Conservation (phyloP, 2,113 vertebrate genomes). For the Sinocyclocheilus grahami region DNA sequence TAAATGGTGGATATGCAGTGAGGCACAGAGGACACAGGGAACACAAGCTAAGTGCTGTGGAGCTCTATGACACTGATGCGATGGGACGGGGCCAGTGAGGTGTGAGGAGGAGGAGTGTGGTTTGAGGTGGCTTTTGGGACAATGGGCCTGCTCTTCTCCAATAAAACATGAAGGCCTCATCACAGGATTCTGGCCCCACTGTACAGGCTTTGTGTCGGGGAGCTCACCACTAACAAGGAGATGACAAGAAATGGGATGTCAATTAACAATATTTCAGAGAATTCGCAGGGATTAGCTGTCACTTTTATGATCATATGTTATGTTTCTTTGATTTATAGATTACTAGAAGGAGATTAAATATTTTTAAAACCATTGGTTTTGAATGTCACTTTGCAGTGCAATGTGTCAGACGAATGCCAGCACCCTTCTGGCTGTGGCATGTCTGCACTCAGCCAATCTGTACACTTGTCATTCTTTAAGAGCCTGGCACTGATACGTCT, state of each 20-base stretch:
- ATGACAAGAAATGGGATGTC: not conserved
- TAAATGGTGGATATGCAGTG: constrained; percentile 70
- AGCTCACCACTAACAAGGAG: constrained; percentile 21
- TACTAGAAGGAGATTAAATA: not conserved
- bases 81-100: constrained; percentile 69
- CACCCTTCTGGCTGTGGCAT: constrained; percentile 5
- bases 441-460: constrained; percentile 50
- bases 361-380: not conserved
- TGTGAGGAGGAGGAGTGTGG: constrained; percentile 74
- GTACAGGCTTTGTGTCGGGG: constrained; percentile 60
- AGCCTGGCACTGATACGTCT: constrained; percentile 49
- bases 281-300: not conserved
- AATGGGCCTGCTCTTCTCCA: constrained; percentile 73
- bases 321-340: not conserved
- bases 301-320: not conserved
- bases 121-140: constrained; percentile 77
- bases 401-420: constrained; percentile 13
- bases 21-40: constrained; percentile 73
- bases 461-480: constrained; percentile 51
- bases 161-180: constrained; percentile 78
- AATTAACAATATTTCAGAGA: not conserved
- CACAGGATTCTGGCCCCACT: constrained; percentile 64
- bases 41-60: constrained; percentile 71
- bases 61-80: constrained; percentile 65
- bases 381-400: constrained; percentile 33